Conservation (phyloP, 2,797 vertebrate species). For the Dromococcyx pavoninus region DNA sequence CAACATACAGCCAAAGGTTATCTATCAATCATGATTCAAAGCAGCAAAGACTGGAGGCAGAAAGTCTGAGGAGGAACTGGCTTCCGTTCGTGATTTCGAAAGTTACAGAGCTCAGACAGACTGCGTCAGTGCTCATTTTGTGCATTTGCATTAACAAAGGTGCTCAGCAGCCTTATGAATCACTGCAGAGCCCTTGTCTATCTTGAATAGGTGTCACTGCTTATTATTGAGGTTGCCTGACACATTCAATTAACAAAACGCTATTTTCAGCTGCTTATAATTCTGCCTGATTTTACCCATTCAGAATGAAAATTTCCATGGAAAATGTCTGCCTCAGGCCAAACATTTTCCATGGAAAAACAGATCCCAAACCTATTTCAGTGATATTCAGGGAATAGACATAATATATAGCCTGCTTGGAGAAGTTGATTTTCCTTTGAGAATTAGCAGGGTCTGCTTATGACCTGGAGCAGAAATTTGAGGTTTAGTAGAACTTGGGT, state of each 20-base stretch:
- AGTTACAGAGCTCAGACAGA: background rate
- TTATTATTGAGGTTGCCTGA: slow-evolving; percentile 12
- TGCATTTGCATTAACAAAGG: background rate
- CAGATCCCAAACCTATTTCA: background rate
- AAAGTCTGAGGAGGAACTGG: background rate
- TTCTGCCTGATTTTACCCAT: background rate
- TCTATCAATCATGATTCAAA: background rate
- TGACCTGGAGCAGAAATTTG: background rate
- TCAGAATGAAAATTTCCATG: background rate
- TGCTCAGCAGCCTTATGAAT: background rate
- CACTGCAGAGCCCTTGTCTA: background rate
- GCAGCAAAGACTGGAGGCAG: background rate
- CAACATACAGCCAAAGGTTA: background rate
- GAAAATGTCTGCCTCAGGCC: background rate
- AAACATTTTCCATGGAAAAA: background rate
- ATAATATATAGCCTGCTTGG: background rate
- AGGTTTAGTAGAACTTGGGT: background rate
- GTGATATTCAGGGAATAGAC: background rate
- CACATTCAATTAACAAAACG: background rate
- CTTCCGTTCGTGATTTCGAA: background rate
- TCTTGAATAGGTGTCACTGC: background rate
- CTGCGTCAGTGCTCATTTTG: background rate
- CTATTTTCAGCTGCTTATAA: slow-evolving; percentile 13
- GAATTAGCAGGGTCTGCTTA: background rate
- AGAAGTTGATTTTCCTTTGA: background rate